Base-by-base conservation (phyloP, 2,797 vertebrate genomes). In the Calcarius lapponicus region DNA sequence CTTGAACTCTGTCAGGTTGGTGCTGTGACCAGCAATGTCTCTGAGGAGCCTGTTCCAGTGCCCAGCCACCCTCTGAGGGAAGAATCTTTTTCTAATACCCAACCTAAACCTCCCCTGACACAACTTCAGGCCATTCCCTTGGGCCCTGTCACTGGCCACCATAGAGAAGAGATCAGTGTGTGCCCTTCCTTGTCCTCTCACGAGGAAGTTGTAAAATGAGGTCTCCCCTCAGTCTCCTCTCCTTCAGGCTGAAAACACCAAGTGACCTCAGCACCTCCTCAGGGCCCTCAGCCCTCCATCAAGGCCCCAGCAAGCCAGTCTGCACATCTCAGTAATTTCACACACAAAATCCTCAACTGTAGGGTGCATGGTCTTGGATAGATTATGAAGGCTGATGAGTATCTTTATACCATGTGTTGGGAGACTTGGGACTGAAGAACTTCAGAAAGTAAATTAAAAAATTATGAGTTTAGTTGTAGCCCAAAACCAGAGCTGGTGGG, bases 201-300 rank as follows among this genome's bases (percentile, higher is more conserved):
- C 0, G 0, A 69, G 28, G 54, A 53, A 76, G 4, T 2, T 67
- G 31, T 22, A 51, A 6, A 67, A 1, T 13, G 38, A n/a, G 19
- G 1, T 53, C 1, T 69, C 10, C 16, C 13, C 47, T 60, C 28
- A n/a, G 28, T 45, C 28, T 75, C 26, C 9, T 31, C 17, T 65
- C 32, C 32, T 72, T 32, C 71, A 45, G 53, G 38, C 53, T 45
- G 32, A 67, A 7, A 24, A 53, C 19, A 45, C 16, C 29, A 13
- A 32, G 54, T 38, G 54, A 29, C 72, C 29, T 20, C 72, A 45
- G n/a, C 28, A 2, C 3, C 47, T 25, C 11, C 31, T 45, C 47
- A 9, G 2, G 8, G 36, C 36, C 36, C 36, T 36, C 1, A 5
- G 8, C 29, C 60, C 2, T 5, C 19, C 29, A 22, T 53, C 28